Base-by-base conservation (phyloP, 2,888 invertebrate species). In the Brachylomia viminalis region DNA sequence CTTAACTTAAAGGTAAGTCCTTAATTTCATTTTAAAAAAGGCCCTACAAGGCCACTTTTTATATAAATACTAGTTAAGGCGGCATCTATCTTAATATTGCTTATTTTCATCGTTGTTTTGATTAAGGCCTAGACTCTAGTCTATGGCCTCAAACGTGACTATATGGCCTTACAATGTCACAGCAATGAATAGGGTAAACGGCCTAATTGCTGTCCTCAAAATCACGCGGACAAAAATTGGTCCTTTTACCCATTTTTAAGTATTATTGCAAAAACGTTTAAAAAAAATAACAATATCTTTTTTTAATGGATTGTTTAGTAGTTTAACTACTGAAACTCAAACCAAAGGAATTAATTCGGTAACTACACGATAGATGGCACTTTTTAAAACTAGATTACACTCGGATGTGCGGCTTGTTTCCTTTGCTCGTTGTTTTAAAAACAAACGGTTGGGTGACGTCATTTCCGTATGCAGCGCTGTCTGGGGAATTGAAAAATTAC, bases 321-420 rank as follows among this genome's bases (percentile, higher is more conserved):
- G 86, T 88, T 79, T 82, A 7, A 85, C 89, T 85, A 86, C 80
- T 38, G 52, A 79, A 68, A 84, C 65, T 82, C 47, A 76, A 83
- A 81, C 66, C 85, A 79, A 77, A 82, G 85, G 80, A 79, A 85
- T 78, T 81, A 89, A 88, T 87, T 89, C 89, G 90, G 91, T 90
- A 91, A 91, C 92, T 92, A 91, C 85, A 81, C 82, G 82, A 86
- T 86, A 89, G 85, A 92, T 92, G 91, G 91, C 91, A 92, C 91
- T 83, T 88, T 82, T 86, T 86, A 85, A 75, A 88, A 92, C 92
- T 91, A 92, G 92, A 92, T 85, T 72, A 87, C 88, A 88, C 88
- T 88, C 88, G 68, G 84, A 73, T 84, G 86, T 81, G 80, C 77
- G 80, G 73, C 70, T 83, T 58, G 65, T 65, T 75, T 75, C 80